Evolutionary conservation across 35 echinoderm and acorn worm species (phyloP).

Genomic region (Hemicentrotus pulcherrimus): DNA sequence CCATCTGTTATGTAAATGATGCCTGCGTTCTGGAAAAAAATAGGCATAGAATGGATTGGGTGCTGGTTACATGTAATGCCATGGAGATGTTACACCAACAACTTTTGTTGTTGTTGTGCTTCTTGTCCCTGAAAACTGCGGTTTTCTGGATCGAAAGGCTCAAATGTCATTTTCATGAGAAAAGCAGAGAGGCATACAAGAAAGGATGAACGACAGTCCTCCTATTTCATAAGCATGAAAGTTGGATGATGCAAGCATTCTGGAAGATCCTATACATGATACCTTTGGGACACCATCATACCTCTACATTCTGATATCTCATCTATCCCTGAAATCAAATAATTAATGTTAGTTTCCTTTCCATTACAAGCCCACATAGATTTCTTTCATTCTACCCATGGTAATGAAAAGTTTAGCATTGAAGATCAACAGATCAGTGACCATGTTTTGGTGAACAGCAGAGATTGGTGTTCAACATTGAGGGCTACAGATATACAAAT

Average conservation of each 20-base stretch:
- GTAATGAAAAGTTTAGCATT: neutral
- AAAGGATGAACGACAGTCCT: neutral
- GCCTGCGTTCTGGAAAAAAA: neutral
- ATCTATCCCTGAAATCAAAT: neutral
- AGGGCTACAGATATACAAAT: no score
- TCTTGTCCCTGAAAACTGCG: neutral
- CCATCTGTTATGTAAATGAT: slow-evolving; percentile 24
- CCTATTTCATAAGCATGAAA: neutral
- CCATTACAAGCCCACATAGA: neutral
- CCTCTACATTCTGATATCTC: neutral
- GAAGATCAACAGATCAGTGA: no score
- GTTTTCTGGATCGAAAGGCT: neutral
- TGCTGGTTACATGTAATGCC: no score
- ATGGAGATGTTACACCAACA: no score
- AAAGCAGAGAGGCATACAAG: neutral
- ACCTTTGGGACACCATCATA: neutral
- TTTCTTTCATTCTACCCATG: neutral
- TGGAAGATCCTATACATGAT: no score
- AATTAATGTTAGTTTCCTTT: neutral
- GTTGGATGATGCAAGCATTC: neutral
- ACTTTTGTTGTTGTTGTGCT: no score
- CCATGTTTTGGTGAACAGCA: no score
- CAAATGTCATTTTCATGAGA: neutral
- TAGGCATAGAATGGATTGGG: neutral
- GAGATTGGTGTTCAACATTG: no score